Evolutionary conservation across 2,113 vertebrate species (phyloP).

Genomic region (Pristiophorus japonicus): DNA sequence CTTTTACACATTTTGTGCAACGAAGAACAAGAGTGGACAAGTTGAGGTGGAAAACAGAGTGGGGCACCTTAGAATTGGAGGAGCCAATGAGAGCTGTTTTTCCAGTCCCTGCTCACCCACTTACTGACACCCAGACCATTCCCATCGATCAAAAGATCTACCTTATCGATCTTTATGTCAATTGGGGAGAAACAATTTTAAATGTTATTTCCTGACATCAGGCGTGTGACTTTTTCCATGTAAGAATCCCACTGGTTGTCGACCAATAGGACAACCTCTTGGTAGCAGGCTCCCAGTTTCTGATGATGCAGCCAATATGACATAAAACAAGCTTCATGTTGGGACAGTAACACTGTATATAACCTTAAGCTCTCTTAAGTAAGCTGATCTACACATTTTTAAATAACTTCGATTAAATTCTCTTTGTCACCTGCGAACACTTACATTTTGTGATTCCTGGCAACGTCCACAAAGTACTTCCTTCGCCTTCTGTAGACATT

Average conservation of each 20-base stretch:
- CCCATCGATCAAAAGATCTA: background rate
- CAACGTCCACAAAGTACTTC: constrained; percentile 96
- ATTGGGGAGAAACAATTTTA: background rate
- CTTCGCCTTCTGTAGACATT: constrained; percentile 89
- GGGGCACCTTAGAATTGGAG: background rate
- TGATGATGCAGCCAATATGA: background rate
- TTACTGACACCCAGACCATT: background rate
- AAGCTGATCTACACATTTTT: background rate
- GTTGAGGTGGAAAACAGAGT: background rate
- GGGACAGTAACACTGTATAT: constrained; percentile 6
- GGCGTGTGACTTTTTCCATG: background rate
- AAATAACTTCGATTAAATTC: background rate
- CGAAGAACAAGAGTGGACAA: background rate
- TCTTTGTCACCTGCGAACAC: constrained; percentile 53
- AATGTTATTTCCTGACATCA: background rate
- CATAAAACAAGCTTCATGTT: background rate
- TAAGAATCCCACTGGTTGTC: background rate
- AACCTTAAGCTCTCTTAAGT: constrained; percentile 44
- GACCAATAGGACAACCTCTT: background rate
- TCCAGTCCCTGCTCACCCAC: background rate
- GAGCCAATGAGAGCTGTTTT: background rate
- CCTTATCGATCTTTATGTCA: background rate
- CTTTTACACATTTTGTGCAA: background rate
- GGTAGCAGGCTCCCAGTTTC: background rate
- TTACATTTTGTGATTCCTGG: constrained; percentile 98